phyloP scores from a whole-genome alignment of 2,888 invertebrate genomes.

The Ephialtes manifestator region DNA sequence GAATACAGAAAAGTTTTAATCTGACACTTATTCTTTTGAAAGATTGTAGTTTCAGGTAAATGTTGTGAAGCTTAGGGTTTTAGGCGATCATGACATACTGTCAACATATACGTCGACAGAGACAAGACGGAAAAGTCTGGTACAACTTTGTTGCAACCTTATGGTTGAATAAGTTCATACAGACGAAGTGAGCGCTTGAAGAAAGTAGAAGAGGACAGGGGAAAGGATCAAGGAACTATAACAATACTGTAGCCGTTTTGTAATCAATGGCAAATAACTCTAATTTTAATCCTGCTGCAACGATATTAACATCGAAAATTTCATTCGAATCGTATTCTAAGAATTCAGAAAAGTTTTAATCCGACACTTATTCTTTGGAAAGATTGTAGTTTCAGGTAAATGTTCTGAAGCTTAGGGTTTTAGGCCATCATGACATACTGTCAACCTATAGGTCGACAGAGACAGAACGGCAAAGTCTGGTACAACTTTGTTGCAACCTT shows the following conservation, averaged over 20 bases:
- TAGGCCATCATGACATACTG: not conserved
- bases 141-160: constrained; percentile 12
- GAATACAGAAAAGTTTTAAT: not conserved
- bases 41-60: not conserved
- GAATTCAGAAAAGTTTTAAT: not conserved
- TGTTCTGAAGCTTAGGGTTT: not conserved
- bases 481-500: constrained; percentile 12
- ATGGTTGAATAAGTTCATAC: not conserved
- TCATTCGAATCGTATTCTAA: not conserved
- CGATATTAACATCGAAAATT: not conserved
- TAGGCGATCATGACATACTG: not conserved
- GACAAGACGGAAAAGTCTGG: not conserved
- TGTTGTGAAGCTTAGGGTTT: not conserved
- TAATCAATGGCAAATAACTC: no score
- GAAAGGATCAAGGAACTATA: constrained; percentile 31
- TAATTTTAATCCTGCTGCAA: not conserved
- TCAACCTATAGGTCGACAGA: not conserved
- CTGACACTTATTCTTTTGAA: not conserved
- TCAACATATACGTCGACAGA: not conserved
- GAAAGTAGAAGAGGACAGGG: constrained; percentile 1
- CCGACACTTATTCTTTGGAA: not conserved
- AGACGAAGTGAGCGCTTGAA: not conserved
- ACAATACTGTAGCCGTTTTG: no score
- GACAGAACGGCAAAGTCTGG: not conserved
- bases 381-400: not conserved